Evolutionary conservation across 2,797 vertebrate species (phyloP), one percentile per base, ranked within the genome.

Genomic region (Anguilla megastoma): DNA sequence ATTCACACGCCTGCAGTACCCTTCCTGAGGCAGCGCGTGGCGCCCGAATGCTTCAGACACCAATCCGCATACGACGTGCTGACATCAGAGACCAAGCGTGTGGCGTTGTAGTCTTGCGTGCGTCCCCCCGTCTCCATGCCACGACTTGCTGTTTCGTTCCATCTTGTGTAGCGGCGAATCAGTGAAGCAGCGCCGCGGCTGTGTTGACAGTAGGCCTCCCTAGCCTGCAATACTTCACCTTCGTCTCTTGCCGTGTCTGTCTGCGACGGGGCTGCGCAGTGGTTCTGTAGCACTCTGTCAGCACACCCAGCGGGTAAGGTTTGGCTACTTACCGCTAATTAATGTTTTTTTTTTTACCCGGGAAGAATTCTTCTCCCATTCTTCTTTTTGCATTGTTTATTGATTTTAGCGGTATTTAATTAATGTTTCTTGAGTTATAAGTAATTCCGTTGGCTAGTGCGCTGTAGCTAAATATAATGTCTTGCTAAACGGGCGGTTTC

Each of bases 101-200:
- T 92, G 88, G 91, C 95, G 95, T 93, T 93, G 88, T 92, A 91
- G 90, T 91, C 89, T 91, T 95, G 94, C 94, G 94, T 95, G 94
- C 93, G 92, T 94, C 91, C 74, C 69, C 63, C 89, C 89, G 94
- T 95, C 92, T 93, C 94, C 90, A 90, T 96, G 96, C 96, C 95
- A 96, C 95, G 96, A 96, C 95, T 96, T 93, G 91, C 93, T 93
- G 94, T 95, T 94, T 93, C 94, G 93, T 93, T 96, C 96, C 96
- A 96, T 96, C 94, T 96, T 96, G 95, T 91, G 94, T 88, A 95
- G 93, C 90, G 84, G 91, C 87, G 93, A 90, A 89, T 87, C 87
- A 88, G 90, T 86, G 89, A 87, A 88, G 88, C 92, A 90, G 93
- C 87, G 91, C 89, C 92, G 86, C 91, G 89, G 87, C 74, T 9